Conservation (phyloP, 1,140 invertebrate species). For the Caenorhabditis briggsae region DNA sequence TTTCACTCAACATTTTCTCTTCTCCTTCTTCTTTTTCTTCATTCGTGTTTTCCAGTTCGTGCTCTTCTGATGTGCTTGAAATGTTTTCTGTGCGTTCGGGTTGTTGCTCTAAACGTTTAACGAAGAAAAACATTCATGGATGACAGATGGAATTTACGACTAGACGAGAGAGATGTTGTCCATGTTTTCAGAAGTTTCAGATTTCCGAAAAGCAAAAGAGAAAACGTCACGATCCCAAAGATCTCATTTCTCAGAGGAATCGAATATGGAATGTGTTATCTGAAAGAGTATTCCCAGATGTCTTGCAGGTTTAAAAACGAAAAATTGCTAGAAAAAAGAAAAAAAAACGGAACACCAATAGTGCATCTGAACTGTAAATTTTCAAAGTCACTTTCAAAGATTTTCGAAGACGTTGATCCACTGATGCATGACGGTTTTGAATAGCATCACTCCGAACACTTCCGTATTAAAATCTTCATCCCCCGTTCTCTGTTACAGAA, state of each 20-base stretch:
- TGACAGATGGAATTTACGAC: not conserved
- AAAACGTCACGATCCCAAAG: slow-evolving; percentile 2
- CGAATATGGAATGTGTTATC: not conserved
- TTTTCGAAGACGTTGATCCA: not conserved
- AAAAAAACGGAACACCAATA: too few species aligned
- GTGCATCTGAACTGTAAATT: not conserved
- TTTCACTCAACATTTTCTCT: slow-evolving; percentile 39
- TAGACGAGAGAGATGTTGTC: not conserved
- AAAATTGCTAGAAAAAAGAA: too few species aligned
- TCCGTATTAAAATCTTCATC: not conserved
- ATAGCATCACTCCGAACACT: not conserved
- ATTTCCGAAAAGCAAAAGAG: not conserved
- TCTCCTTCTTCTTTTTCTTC: not conserved
- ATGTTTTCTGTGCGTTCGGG: slow-evolving; percentile 9
- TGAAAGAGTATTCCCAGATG: not conserved
- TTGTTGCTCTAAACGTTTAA: slow-evolving; percentile 26
- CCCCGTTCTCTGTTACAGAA: not conserved
- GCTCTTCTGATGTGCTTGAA: slow-evolving; percentile 50
- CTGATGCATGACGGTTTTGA: not conserved
- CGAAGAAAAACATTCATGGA: slow-evolving; percentile 46
- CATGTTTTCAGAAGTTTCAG: slow-evolving; percentile 46
- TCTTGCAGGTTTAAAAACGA: too few species aligned
- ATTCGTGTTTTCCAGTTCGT: slow-evolving; percentile 44
- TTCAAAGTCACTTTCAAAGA: not conserved
- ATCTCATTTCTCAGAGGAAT: not conserved